Percentiles rank a stretch among this genome's conserved stretches.
Conservation (phyloP, 2,113 vertebrate species). For the Bombycilla garrulus region DNA sequence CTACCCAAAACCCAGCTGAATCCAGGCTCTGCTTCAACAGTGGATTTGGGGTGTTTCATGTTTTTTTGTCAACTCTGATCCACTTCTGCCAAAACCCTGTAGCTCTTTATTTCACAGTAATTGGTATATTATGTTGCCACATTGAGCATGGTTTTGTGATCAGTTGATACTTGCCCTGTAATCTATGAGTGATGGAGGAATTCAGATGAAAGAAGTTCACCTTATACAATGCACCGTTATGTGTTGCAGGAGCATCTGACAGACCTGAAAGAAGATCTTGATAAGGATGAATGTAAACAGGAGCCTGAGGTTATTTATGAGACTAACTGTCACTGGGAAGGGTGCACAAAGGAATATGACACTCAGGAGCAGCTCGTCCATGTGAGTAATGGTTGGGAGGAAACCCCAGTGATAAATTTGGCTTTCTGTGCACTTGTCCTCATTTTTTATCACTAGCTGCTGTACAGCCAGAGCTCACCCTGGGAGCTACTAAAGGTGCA, state of each 20-base stretch:
- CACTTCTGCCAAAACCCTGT: neutral
- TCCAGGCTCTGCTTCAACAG: neutral
- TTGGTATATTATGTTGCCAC: neutral
- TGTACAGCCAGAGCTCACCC: constrained; percentile 44
- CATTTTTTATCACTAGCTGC: constrained; percentile 56
- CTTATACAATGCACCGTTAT: neutral
- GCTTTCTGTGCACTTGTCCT: constrained; percentile 50
- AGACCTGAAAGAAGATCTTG: constrained; percentile 94
- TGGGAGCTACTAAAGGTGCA: constrained; percentile 60
- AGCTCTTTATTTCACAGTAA: constrained; percentile 16
- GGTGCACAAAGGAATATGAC: constrained; percentile 92
- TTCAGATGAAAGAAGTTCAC: constrained; percentile 37
- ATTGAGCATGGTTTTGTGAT: neutral
- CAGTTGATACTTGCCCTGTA: constrained; percentile 5
- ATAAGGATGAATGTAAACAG: constrained; percentile 96
- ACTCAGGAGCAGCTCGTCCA: constrained; percentile 97
- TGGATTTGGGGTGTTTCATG: neutral
- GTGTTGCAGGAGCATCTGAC: constrained; percentile 84
- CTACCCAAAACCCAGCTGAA: neutral
- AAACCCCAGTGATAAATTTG: constrained; percentile 45
- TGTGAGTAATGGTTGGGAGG: constrained; percentile 79
- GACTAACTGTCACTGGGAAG: constrained; percentile 98
- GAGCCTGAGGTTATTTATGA: constrained; percentile 95
- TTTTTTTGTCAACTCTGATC: neutral
- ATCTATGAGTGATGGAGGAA: constrained; percentile 34